Conservation (phyloP, 1,140 invertebrate species). For the Lepidurus couesii region DNA sequence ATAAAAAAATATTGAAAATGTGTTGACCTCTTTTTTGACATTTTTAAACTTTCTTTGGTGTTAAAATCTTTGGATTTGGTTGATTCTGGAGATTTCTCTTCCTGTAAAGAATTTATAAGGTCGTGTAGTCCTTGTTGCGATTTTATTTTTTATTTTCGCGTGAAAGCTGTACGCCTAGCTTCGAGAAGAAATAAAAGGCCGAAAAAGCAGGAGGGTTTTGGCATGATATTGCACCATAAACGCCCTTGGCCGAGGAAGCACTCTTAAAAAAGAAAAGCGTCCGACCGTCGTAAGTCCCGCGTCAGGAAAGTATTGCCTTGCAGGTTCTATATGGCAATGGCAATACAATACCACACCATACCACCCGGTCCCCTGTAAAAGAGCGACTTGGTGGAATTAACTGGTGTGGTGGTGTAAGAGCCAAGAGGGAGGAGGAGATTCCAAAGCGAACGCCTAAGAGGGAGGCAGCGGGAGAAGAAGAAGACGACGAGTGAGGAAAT, state of each 20-base stretch:
- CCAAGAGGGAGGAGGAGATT: too few species aligned
- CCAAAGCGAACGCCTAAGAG: not conserved
- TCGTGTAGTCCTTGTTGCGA: too few species aligned
- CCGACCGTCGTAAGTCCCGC: not conserved
- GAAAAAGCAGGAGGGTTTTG: not conserved
- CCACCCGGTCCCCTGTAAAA: not conserved
- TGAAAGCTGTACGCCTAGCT: too few species aligned
- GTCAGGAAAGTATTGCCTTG: not conserved
- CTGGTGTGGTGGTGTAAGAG: too few species aligned
- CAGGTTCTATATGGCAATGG: not conserved
- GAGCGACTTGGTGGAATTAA: too few species aligned
- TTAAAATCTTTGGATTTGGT: too few species aligned
- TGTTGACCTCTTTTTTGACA: too few species aligned
- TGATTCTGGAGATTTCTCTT: too few species aligned
- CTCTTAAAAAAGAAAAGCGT: not conserved
- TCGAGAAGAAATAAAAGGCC: not conserved
- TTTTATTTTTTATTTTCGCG: too few species aligned
- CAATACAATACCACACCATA: too few species aligned
- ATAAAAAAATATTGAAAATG: slow-evolving; percentile 37
- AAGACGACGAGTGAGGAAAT: not conserved
- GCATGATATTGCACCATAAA: not conserved
- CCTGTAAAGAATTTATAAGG: too few species aligned
- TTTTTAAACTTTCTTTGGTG: too few species aligned
- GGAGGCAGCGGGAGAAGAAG: not conserved
- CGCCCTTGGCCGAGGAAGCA: not conserved